Percentiles rank a stretch among this genome's conserved stretches.
These are phyloP conservation scores for Dyspetes luteomarginatus DNA, from an alignment of 2,888 invertebrate genomes.

Conservation along the genomic window DNA sequence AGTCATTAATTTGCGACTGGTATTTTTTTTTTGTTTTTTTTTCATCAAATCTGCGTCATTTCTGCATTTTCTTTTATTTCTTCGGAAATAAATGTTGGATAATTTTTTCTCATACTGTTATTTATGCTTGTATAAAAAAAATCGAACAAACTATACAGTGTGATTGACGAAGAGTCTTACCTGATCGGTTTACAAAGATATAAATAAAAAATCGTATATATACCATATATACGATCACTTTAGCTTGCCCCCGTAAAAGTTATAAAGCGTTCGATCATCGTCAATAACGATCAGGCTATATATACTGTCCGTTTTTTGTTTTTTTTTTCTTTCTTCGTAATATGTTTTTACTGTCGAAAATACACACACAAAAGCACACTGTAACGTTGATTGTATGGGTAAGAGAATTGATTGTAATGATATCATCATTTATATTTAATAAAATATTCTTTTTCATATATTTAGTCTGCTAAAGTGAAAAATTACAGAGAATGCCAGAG, in stretches of 20 bases:
- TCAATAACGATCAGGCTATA: constrained; percentile 35
- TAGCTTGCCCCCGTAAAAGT: constrained; percentile 51
- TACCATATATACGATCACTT: constrained; percentile 35
- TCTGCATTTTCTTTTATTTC: neutral
- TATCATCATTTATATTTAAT: constrained; percentile 76
- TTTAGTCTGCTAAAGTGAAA: constrained; percentile 33
- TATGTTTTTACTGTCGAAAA: constrained; percentile 55
- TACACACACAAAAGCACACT: constrained; percentile 45
- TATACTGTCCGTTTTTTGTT: constrained; percentile 42
- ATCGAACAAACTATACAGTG: constrained; percentile 64
- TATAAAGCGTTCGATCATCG: constrained; percentile 49
- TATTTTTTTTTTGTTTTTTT: constrained; percentile 34
- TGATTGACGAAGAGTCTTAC: constrained; percentile 64
- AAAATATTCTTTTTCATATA: constrained; percentile 78
- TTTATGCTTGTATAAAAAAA: constrained; percentile 50
- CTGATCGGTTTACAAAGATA: constrained; percentile 61
- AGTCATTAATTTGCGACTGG: too few species aligned
- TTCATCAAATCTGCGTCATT: constrained; percentile 12
- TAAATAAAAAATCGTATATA: constrained; percentile 21
- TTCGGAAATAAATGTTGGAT: neutral
- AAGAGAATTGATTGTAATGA: constrained; percentile 74
- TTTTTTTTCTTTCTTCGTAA: constrained; percentile 35
- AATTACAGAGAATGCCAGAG: neutral
- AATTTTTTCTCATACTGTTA: constrained; percentile 31
- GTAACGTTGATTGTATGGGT: constrained; percentile 67